Base-by-base conservation (phyloP, 1,140 invertebrate species). In the Ceratitis capitata region DNA sequence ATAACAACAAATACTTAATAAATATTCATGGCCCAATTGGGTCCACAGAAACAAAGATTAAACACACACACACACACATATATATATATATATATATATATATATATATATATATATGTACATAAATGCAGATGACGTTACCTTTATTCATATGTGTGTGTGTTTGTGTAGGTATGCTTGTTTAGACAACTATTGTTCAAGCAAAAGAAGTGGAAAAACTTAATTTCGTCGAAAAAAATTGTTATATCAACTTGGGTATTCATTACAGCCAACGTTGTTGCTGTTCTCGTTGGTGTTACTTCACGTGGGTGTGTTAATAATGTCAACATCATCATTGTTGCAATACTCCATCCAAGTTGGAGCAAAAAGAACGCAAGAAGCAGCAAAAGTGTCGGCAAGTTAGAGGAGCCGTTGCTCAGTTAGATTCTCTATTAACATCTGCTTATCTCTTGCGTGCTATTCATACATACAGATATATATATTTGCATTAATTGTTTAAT, bases 21-120 rank as follows among this genome's bases (percentile, higher is more conserved):
- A 78, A 78, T 78, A 78, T 78, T 45, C 39, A 47, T 45, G 42
- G 39, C 69, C 69, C 39, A 45, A 45, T 78, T 78, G 69, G 69
- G n/a, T 39, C n/a, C n/a, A n/a, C n/a, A n/a, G 7, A 47, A 42
- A 64, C 6, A 56, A 12, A 64, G 58, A 64, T 26, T 64, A 64
- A 64, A 64, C 32, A 32, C 29, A 32, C 10, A 29, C 3, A n/a
- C 29, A 64, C 4, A 10, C 4, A 58, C 1, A 26, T 3, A 58
- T 26, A 2, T 5, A n/a, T 53, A 3, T 23, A 1, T 53, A 0
- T n/a, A 7, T 53, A n/a, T n/a, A 53, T 1, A 6, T n/a, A 53
- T 53, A 19, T 19, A 5, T 53, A n/a, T n/a, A n/a, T n/a, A 2
- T 53, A 1, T 51, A 51, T 51, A 19, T 19, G n/a, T 16, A 0